A percentile compares a stretch with the other conserved stretches of the same genome.
Conservation (phyloP, 2,113 vertebrate genomes). For the Sitta europaea region DNA sequence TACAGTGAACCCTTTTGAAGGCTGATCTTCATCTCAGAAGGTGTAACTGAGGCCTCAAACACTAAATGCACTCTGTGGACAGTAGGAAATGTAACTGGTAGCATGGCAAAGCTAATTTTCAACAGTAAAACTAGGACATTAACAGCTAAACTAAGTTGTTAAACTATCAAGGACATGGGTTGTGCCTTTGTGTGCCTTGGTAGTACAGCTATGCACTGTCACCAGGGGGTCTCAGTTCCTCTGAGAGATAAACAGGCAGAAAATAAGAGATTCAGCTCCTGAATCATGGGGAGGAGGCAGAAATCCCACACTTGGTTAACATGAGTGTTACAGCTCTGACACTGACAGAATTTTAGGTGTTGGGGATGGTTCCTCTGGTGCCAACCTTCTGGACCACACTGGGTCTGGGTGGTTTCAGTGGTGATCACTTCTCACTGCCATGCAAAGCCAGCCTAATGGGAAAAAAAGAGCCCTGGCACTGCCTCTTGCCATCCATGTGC, state of each 20-base stretch:
- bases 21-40: neutral
- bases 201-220: neutral
- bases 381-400: fast-evolving
- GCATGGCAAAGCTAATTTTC: neutral
- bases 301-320: neutral
- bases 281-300: neutral
- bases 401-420: neutral
- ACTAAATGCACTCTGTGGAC: neutral
- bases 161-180: neutral
- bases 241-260: neutral
- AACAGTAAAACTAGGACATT: neutral
- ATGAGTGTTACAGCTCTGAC: neutral
- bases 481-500: neutral
- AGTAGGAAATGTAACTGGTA: neutral
- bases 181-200: neutral
- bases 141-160: neutral
- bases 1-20: neutral
- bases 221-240: neutral
- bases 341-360: neutral
- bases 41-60: neutral
- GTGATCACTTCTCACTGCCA: neutral
- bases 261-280: neutral
- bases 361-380: neutral
- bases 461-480: neutral
- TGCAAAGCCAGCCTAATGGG: neutral